Evolutionary conservation across 2,888 invertebrate species (phyloP), one percentile per base, ranked within the genome.

Genomic region (Cantharis nigra): DNA sequence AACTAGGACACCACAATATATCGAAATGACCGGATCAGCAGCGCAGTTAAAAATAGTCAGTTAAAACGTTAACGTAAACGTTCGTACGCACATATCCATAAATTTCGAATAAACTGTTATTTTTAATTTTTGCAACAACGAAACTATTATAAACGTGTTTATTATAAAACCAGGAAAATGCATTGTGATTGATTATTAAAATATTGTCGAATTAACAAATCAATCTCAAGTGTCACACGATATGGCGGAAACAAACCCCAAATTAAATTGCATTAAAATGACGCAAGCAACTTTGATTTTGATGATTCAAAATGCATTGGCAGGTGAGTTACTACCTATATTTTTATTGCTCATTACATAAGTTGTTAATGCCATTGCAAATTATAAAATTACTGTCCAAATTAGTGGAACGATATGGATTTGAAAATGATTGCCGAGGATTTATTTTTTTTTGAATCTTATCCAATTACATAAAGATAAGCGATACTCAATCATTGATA

Each of bases 61-160:
- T 72, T 65, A 71, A 16, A 76, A 71, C 28, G 71, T 72, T 69
- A 78, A 64, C 26, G 69, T 73, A 63, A 78, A 71, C 30, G 76
- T 70, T 62, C 67, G 76, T 62, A 67, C 28, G 75, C 76, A 75
- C 70, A 76, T 49, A 30, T 72, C 72, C 67, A 67, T 11, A 64
- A 77, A 69, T 13, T 33, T 30, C 23, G 49, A 70, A 26, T 63
- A 63, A 33, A 69, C 5, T 2, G 30, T 23, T 14, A 63, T 65
- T 67, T 76, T 76, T 20, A 72, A 18, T 64, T 73, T 76, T 63
- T 67, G 76, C 26, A 73, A 67, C 10, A 73, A 62, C 11, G 64
- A 63, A 23, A 76, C 70, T 9, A 65, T 28, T 28, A 72, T 26
- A 23, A 28, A 75, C 9, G 62, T 30, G 9, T 63, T 70, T 4